Evolutionary conservation across 2,113 vertebrate genomes (phyloP).

Genomic region (Phyllostomus hastatus): DNA sequence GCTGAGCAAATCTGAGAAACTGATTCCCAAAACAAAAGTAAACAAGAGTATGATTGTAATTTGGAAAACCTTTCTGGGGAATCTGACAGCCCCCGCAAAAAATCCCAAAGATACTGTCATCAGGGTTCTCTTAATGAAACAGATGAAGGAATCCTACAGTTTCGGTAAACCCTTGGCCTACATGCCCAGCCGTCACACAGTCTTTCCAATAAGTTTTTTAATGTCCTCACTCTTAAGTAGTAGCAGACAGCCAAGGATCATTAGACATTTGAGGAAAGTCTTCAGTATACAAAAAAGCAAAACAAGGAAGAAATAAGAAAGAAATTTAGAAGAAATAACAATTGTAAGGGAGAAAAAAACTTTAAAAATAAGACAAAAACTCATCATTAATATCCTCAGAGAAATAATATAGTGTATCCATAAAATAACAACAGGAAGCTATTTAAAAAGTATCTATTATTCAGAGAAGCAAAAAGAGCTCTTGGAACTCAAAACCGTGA

Average conservation of each 20-base stretch:
- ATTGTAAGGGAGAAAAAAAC: background rate
- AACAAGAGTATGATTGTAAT: background rate
- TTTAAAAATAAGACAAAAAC: background rate
- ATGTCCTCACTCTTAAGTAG: background rate
- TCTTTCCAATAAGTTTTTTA: background rate
- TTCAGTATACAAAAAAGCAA: background rate
- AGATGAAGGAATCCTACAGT: background rate
- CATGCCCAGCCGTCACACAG: background rate
- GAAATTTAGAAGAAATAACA: background rate
- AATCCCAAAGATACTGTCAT: background rate
- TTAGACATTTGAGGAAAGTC: background rate
- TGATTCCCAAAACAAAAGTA: background rate
- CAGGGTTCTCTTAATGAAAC: background rate
- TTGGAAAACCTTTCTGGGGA: background rate
- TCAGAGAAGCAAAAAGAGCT: background rate
- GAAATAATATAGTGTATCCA: background rate
- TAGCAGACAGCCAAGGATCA: background rate
- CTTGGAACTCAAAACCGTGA: slow-evolving; percentile 16
- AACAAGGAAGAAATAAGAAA: background rate
- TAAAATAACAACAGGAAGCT: background rate
- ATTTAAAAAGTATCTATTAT: background rate
- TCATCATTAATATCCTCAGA: background rate
- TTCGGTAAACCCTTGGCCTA: background rate
- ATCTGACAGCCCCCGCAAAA: background rate
- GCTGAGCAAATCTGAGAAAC: background rate